Conservation (phyloP, 2,797 vertebrate genomes). For the Spatula clypeata region DNA sequence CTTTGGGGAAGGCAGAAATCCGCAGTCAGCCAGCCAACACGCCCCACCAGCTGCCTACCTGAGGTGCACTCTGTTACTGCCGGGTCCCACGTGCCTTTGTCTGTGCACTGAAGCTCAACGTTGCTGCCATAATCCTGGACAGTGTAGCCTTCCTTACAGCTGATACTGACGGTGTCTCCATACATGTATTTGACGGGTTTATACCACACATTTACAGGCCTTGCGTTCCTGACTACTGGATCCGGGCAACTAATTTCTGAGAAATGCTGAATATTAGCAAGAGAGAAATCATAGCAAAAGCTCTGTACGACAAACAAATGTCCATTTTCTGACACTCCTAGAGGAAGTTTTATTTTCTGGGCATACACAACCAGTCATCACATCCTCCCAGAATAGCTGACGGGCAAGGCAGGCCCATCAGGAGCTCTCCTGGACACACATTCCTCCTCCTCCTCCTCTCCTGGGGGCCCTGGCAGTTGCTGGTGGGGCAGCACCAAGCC, state of each 20-base stretch:
- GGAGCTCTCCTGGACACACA: neutral
- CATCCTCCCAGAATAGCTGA: neutral
- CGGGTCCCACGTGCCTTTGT: neutral
- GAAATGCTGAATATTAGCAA: neutral
- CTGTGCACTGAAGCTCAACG: rapidly evolving
- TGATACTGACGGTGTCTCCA: neutral
- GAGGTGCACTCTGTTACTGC: neutral
- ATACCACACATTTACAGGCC: rapidly evolving
- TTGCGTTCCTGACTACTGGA: neutral
- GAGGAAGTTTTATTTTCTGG: neutral
- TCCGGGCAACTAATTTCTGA: neutral
- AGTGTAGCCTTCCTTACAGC: neutral
- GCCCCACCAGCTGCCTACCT: neutral
- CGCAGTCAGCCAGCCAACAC: rapidly evolving
- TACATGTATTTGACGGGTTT: rapidly evolving
- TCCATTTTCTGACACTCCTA: neutral
- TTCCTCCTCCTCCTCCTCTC: neutral
- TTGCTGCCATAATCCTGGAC: rapidly evolving
- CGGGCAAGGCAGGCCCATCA: neutral
- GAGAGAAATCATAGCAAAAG: rapidly evolving
- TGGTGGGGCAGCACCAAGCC: neutral
- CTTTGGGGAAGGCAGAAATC: neutral
- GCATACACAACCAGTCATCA: neutral
- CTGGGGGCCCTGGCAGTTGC: neutral
- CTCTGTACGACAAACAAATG: neutral